These are phyloP conservation scores for Polypterus bichir DNA, from an alignment of 2,113 vertebrate species.

Conservation along the genomic window DNA sequence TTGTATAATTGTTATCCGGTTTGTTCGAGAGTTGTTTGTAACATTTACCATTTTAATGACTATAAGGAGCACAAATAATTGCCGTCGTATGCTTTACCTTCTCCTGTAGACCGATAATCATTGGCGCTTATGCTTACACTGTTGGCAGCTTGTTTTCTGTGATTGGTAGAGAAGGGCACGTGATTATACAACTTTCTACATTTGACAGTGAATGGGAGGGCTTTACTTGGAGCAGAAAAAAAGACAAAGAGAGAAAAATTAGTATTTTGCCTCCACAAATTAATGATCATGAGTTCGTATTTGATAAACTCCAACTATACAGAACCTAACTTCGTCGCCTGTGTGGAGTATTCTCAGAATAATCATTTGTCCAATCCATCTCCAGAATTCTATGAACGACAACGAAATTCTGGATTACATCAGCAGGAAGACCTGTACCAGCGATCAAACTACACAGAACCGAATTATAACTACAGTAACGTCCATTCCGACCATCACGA, in stretches of 20 bases:
- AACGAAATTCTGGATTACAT: constrained; percentile 65
- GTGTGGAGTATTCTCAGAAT: constrained; percentile 89
- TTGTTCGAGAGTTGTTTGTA: too few species aligned
- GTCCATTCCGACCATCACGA: constrained; percentile 45
- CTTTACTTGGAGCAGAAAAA: constrained; percentile 87
- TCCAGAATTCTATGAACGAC: constrained; percentile 74
- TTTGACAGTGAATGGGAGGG: constrained; percentile 89
- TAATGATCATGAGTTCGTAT: constrained; percentile 99
- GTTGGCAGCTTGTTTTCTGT: constrained; percentile 15
- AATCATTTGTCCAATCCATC: constrained; percentile 67
- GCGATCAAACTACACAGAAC: constrained; percentile 63
- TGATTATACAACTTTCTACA: constrained; percentile 72
- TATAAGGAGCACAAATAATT: too few species aligned
- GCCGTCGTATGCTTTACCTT: too few species aligned
- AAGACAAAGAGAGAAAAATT: constrained; percentile 98
- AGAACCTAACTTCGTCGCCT: constrained; percentile 93
- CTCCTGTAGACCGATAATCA: too few species aligned
- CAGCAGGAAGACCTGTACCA: constrained; percentile 69
- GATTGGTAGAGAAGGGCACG: constrained; percentile 56
- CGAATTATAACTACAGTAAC: constrained; percentile 65
- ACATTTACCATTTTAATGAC: too few species aligned
- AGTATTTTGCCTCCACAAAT: constrained; percentile 98
- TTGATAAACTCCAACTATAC: constrained; percentile 99
- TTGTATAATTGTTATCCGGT: too few species aligned
- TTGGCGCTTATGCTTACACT: too few species aligned